Percentiles rank a stretch among this genome's conserved stretches.
Evolutionary conservation across 2,888 invertebrate genomes (phyloP).

Genomic region (Psylliodes chrysocephalus): DNA sequence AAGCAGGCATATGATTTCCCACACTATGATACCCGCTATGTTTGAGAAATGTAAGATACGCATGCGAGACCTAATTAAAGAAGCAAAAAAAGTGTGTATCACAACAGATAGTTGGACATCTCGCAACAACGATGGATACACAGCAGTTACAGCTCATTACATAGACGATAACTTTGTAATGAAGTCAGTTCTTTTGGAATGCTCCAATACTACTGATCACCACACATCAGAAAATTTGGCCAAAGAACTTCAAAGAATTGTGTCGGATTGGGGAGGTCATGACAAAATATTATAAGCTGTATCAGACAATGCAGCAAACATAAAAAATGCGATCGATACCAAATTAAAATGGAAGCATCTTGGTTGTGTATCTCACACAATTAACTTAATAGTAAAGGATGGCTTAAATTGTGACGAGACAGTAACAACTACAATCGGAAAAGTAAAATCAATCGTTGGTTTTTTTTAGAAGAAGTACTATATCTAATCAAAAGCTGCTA

Average conservation of each 20-base stretch:
- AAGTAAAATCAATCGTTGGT: slow-evolving; percentile 30
- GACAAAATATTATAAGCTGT: too few relatives aligned
- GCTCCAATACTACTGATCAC: neutral
- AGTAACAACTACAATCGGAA: neutral
- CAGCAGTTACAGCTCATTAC: too few relatives aligned
- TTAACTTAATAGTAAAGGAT: too few relatives aligned
- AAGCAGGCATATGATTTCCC: too few relatives aligned
- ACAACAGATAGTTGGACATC: too few relatives aligned
- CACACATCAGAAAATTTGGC: slow-evolving; percentile 29
- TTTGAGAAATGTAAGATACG: slow-evolving; percentile 29
- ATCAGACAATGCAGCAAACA: too few relatives aligned
- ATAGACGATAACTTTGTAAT: slow-evolving; percentile 27
- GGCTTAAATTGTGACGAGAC: too few relatives aligned
- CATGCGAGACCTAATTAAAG: too few relatives aligned
- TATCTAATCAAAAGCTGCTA: slow-evolving; percentile 23
- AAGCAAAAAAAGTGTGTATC: slow-evolving; percentile 24
- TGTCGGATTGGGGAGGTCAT: too few relatives aligned
- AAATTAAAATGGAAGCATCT: slow-evolving; percentile 24
- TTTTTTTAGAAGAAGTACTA: slow-evolving; percentile 27
- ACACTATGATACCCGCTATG: neutral
- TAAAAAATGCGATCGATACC: too few relatives aligned
- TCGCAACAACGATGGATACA: too few relatives aligned
- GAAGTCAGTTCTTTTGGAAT: slow-evolving; percentile 17
- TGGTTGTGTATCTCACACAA: slow-evolving; percentile 29
- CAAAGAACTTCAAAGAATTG: neutral